Evolutionary conservation across 2,888 invertebrate species (phyloP), one percentile per base, ranked within the genome.

Genomic region (Aleiodes leptofemur): DNA sequence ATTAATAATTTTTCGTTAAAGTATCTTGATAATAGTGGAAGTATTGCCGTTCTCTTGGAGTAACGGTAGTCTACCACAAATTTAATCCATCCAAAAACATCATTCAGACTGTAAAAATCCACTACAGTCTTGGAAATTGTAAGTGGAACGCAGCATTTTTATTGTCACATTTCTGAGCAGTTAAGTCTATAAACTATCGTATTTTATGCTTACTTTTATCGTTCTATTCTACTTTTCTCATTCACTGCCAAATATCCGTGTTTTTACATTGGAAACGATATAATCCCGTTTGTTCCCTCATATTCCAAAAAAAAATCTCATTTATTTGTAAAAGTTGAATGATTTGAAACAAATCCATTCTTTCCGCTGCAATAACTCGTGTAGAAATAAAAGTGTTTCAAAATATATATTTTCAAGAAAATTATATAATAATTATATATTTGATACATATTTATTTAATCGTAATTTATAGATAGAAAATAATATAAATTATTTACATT

Each of bases 161-260:
- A 83, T 83, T 77, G 79, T 78, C 68, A 78, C 72, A 68, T 61
- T 73, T 31, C 77, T 80, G 68, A 76, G 74, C 77, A 78, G 78
- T 80, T 77, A 73, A 80, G 76, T 79, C 82, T 78, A 79, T 82
- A 79, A 82, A 81, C 83, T 81, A 81, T 82, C 79, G 82, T 77
- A 78, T 83, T 82, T 82, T 80, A 83, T 80, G 83, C 78, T 71
- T 77, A 57, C 74, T 80, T 83, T 82, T 82, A 82, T 82, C 78
- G 72, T 61, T 51, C 31, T 66, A 73, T 61, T 61, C 61, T 61
- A 61, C 61, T 61, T 9, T 43, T 61, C 61, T 61, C 61, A 61
- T 61, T 61, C 61, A 61, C 14, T 61, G 61, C 43, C 61, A 61
- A 61, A 16, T 61, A 61, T 61, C 16, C 14, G 61, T 9, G 61